Percentiles rank a stretch among this genome's conserved stretches.
Conservation (phyloP, 2,113 vertebrate species). For the Elaphurus davidianus region DNA sequence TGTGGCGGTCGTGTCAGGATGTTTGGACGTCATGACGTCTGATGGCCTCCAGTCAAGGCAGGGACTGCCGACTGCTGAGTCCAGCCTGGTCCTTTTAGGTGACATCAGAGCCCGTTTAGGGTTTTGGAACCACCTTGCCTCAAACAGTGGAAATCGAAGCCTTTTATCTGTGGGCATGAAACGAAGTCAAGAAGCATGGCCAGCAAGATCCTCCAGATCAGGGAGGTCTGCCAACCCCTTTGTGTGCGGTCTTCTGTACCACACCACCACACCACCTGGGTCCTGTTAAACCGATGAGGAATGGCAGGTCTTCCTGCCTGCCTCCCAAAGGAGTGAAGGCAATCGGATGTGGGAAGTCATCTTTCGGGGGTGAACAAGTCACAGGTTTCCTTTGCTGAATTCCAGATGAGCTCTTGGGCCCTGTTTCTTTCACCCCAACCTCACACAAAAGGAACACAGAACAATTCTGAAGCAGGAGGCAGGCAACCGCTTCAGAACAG, state of each 20-base stretch:
- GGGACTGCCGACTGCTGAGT: neutral
- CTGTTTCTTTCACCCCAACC: neutral
- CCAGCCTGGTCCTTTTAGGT: neutral
- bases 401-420: neutral
- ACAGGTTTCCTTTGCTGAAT: neutral
- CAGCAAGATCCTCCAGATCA: neutral
- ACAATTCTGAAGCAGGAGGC: neutral
- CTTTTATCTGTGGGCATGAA: neutral
- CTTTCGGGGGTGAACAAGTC: neutral
- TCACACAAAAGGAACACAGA: neutral
- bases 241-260: neutral
- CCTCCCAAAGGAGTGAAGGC: neutral
- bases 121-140: neutral
- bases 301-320: rapidly evolving
- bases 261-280: neutral
- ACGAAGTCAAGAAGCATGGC: neutral
- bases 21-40: neutral
- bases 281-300: neutral
- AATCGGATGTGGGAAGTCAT: neutral
- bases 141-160: neutral
- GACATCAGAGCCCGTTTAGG: neutral
- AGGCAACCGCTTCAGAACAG: neutral
- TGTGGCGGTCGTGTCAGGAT: rapidly evolving
- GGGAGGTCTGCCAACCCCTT: neutral
- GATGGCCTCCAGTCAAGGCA: neutral